These are phyloP conservation scores for Callionymus lyra DNA, from an alignment of 2,113 vertebrate genomes.

Conservation along the genomic window DNA sequence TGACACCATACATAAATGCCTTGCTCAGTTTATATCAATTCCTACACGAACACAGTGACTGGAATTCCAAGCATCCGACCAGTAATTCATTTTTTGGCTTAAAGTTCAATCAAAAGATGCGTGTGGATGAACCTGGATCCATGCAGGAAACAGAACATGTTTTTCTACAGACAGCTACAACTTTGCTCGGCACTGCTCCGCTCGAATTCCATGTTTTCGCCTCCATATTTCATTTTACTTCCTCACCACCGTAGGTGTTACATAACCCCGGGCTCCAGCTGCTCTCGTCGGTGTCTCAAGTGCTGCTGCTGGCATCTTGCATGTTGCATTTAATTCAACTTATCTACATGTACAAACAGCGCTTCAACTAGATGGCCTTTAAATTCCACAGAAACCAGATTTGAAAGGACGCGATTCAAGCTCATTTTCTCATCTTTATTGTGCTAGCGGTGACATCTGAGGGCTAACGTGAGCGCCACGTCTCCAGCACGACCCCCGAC, in stretches of 20 bases:
- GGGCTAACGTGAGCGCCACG: too few relatives aligned
- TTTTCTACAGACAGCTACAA: constrained; percentile 62
- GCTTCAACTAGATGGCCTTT: too few relatives aligned
- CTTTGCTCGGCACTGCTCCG: constrained; percentile 54
- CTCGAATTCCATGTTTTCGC: constrained; percentile 53
- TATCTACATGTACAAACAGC: constrained; percentile 17
- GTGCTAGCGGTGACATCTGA: too few relatives aligned
- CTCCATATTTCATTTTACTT: constrained; percentile 55
- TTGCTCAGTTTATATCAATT: not conserved
- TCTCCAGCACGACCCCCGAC: too few relatives aligned
- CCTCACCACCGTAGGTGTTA: constrained; percentile 42
- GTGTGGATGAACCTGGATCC: constrained; percentile 70
- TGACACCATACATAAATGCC: constrained; percentile 9
- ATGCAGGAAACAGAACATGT: constrained; percentile 68
- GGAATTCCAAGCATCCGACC: too few relatives aligned
- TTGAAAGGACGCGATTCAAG: too few relatives aligned
- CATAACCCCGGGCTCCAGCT: constrained; percentile 33
- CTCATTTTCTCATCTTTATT: too few relatives aligned
- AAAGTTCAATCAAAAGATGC: constrained; percentile 18
- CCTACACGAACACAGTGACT: not conserved
- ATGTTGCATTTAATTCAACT: constrained; percentile 43
- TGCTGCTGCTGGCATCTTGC: constrained; percentile 40
- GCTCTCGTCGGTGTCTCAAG: constrained; percentile 36
- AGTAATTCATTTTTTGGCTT: too few relatives aligned
- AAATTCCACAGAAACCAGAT: too few relatives aligned